Conservation (phyloP, 2,113 vertebrate species). For the Ailuropoda melanoleuca region DNA sequence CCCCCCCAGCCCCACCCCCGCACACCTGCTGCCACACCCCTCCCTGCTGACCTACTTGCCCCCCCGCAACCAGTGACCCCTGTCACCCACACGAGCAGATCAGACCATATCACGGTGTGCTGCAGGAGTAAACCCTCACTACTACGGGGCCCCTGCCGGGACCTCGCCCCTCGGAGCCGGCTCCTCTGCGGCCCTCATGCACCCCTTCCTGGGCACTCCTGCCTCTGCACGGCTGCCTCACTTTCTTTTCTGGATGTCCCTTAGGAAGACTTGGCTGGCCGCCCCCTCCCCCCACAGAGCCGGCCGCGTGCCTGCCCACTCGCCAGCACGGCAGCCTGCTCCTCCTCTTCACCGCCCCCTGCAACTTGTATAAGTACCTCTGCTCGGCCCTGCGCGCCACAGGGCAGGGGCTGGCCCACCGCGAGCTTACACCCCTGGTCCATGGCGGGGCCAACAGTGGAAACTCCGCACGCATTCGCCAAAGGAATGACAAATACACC, state of each 20-base stretch:
- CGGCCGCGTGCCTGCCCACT: too few species aligned
- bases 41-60: too few species aligned
- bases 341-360: background rate
- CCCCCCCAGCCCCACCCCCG: rapidly evolving
- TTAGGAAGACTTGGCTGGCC: background rate
- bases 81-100: rapidly evolving
- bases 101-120: rapidly evolving
- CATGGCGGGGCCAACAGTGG: too few species aligned
- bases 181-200: background rate
- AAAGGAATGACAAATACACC: background rate
- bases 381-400: background rate
- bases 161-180: background rate
- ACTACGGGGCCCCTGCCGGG: background rate
- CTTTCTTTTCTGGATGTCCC: background rate
- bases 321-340: background rate
- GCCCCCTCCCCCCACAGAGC: too few species aligned
- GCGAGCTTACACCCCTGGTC: background rate
- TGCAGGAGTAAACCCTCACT: background rate
- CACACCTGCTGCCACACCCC: background rate
- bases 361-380: rapidly evolving
- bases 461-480: too few species aligned
- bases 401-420: too few species aligned
- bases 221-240: background rate
- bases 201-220: background rate
- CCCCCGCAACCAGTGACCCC: rapidly evolving